These are phyloP conservation scores for Plusia festucae DNA, from an alignment of 2,888 invertebrate species.

Conservation along the genomic window DNA sequence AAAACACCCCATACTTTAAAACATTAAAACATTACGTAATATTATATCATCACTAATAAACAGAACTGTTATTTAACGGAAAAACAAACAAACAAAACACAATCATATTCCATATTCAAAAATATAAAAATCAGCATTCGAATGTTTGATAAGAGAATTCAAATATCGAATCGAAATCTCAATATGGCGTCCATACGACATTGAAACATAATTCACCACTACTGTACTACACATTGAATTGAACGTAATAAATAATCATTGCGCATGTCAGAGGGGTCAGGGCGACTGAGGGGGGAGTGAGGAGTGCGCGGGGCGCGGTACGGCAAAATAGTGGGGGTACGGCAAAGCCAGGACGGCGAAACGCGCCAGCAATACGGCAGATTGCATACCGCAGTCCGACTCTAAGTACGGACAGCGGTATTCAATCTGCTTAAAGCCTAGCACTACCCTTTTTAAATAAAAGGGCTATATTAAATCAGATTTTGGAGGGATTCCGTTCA, in stretches of 20 bases:
- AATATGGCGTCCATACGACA: neutral
- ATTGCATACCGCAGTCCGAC: slow-evolving; percentile 3
- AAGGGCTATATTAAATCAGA: neutral
- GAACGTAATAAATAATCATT: slow-evolving; percentile 8
- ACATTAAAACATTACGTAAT: neutral
- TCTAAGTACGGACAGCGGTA: neutral
- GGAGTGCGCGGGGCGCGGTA: neutral
- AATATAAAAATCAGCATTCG: neutral
- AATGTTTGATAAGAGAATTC: neutral
- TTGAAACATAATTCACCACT: neutral
- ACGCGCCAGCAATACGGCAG: neutral
- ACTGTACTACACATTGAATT: neutral
- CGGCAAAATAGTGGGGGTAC: neutral
- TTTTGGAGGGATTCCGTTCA: neutral
- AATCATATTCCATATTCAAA: neutral
- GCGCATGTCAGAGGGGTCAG: slow-evolving; percentile 2
- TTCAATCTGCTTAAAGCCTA: neutral
- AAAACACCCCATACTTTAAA: neutral
- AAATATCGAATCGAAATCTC: neutral
- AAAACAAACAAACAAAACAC: neutral
- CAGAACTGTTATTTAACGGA: neutral
- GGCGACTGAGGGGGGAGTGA: neutral
- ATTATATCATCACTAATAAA: too few species aligned
- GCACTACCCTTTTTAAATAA: neutral
- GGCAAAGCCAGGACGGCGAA: neutral